These are phyloP conservation scores for Arothron firmamentum DNA, from an alignment of 2,113 vertebrate species.

Conservation along the genomic window DNA sequence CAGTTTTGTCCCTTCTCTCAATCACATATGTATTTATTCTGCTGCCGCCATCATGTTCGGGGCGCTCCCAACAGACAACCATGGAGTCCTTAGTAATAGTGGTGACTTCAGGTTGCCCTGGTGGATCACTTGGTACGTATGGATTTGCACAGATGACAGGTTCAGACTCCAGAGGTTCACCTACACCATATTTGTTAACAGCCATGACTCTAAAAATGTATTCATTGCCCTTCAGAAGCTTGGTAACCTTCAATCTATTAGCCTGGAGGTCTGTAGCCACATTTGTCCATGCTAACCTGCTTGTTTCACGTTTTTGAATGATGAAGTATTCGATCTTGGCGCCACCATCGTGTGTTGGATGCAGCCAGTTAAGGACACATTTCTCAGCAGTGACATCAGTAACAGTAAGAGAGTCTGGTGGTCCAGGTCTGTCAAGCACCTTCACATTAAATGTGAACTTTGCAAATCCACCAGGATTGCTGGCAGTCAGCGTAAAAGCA, in stretches of 20 bases:
- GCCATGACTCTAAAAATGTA: slow-evolving; percentile 98
- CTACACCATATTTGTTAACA: slow-evolving; percentile 96
- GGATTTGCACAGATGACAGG: slow-evolving; percentile 87
- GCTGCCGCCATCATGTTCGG: slow-evolving; percentile 93
- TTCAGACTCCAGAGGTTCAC: slow-evolving; percentile 90
- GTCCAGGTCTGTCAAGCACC: slow-evolving; percentile 95
- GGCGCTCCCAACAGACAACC: slow-evolving; percentile 96
- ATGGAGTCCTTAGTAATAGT: slow-evolving; percentile 93
- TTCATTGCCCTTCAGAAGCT: slow-evolving; percentile 95
- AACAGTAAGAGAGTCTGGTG: slow-evolving; percentile 87
- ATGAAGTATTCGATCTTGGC: slow-evolving; percentile 93
- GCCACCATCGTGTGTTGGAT: slow-evolving; percentile 92
- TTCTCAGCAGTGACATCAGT: slow-evolving; percentile 90
- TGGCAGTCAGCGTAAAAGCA: slow-evolving; percentile 86
- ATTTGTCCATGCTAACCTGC: slow-evolving; percentile 94
- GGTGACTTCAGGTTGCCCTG: slow-evolving; percentile 91
- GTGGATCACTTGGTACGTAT: slow-evolving; percentile 88
- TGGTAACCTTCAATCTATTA: slow-evolving; percentile 92
- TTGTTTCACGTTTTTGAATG: slow-evolving; percentile 95
- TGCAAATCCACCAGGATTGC: slow-evolving; percentile 95
- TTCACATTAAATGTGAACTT: slow-evolving; percentile 94
- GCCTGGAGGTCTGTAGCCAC: slow-evolving; percentile 90
- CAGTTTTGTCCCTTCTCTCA: slow-evolving; percentile 90
- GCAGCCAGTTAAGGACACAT: slow-evolving; percentile 92
- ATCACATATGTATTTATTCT: slow-evolving; percentile 91